phyloP scores from a whole-genome alignment of 2,113 vertebrate species.

The Agelaius tricolor region DNA sequence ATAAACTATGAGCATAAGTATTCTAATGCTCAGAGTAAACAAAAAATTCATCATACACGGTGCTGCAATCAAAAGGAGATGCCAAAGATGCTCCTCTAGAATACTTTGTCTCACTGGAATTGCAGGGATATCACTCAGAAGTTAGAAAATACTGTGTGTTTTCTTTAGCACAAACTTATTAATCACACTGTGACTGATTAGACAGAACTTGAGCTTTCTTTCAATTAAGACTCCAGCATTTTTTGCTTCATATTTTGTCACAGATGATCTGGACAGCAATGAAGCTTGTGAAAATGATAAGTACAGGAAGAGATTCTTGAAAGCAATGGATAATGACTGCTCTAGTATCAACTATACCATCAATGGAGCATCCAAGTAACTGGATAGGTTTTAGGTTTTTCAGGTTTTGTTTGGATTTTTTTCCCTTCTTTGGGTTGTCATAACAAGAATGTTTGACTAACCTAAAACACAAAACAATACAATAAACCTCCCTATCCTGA shows the following conservation, averaged over 20 bases:
- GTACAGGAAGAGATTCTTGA: neutral
- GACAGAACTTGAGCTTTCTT: neutral
- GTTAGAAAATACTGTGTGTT: neutral
- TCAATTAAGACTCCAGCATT: neutral
- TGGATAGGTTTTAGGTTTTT: neutral
- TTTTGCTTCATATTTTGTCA: neutral
- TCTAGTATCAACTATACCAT: neutral
- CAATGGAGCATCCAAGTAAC: neutral
- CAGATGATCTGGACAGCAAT: neutral
- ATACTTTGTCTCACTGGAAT: neutral
- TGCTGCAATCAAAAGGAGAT: neutral
- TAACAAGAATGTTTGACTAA: neutral
- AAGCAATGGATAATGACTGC: neutral
- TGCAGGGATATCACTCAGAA: fast-evolving
- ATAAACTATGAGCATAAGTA: neutral
- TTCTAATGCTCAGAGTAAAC: neutral
- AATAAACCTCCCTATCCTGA: neutral
- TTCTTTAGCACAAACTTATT: neutral
- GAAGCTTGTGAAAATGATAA: neutral
- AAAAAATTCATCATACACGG: neutral
- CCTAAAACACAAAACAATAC: neutral
- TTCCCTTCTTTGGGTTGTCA: neutral
- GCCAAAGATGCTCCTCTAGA: neutral
- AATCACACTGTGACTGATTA: neutral
- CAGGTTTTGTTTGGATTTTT: neutral